Conservation (phyloP, 2,888 invertebrate genomes). For the Pardosa pseudoannulata region DNA sequence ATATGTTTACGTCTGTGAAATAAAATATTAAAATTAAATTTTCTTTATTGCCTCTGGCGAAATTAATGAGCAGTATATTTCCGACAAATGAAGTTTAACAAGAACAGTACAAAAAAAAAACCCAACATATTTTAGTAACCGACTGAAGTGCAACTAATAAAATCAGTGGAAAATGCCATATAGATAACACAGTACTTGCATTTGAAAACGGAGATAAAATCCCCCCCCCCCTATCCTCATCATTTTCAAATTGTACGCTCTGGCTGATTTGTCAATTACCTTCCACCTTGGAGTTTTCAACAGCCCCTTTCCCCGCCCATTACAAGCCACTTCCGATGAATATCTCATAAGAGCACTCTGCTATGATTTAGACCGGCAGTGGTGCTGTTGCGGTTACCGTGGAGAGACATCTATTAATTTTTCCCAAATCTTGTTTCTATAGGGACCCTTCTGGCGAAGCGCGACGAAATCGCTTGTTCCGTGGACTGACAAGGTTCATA, state of each 20-base stretch:
- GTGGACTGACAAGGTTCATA: constrained; percentile 33
- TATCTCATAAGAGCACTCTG: background rate
- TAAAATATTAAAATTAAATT: too few relatives aligned
- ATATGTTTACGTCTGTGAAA: too few relatives aligned
- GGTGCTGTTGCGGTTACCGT: background rate
- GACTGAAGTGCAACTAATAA: too few relatives aligned
- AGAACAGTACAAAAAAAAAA: too few relatives aligned
- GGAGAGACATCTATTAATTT: constrained; percentile 4
- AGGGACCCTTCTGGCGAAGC: constrained; percentile 24
- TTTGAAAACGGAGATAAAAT: too few relatives aligned
- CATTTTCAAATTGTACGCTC: background rate
- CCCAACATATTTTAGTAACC: too few relatives aligned
- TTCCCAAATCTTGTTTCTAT: constrained; percentile 38
- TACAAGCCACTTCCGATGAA: constrained; percentile 26
- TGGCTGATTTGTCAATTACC: background rate
- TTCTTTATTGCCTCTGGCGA: too few relatives aligned
- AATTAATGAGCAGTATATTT: too few relatives aligned
- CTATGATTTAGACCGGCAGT: background rate
- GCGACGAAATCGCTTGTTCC: constrained; percentile 49
- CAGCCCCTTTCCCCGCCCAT: constrained; percentile 20
- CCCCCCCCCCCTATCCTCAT: too few relatives aligned
- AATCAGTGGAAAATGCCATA: too few relatives aligned
- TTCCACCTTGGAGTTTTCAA: background rate
- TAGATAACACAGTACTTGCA: too few relatives aligned
- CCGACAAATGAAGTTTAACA: too few relatives aligned